These are phyloP conservation scores for Dicycla oo DNA, from an alignment of 2,888 invertebrate species.

Conservation along the genomic window DNA sequence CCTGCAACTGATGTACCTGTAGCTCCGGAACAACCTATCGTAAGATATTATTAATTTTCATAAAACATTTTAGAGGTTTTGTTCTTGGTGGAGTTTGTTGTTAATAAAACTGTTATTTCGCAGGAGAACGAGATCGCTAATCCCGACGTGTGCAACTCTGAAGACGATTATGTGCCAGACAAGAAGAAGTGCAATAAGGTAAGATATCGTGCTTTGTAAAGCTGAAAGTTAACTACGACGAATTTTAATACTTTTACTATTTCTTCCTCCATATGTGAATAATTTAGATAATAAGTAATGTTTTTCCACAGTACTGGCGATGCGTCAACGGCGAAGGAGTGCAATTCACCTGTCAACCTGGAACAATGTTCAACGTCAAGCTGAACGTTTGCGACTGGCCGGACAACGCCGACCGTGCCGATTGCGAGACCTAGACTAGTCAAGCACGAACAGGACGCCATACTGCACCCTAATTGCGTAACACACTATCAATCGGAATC, in stretches of 20 bases:
- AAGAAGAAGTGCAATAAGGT: slow-evolving; percentile 86
- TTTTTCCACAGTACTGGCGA: slow-evolving; percentile 93
- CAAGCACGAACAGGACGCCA: slow-evolving; percentile 43
- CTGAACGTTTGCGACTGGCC: slow-evolving; percentile 96
- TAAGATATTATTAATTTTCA: slow-evolving; percentile 54
- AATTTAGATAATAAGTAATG: not conserved
- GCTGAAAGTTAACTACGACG: not conserved
- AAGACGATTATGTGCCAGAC: slow-evolving; percentile 82
- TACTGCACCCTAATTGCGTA: too few species aligned
- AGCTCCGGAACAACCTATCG: slow-evolving; percentile 72
- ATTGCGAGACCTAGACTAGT: slow-evolving; percentile 83
- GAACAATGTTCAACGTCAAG: slow-evolving; percentile 93
- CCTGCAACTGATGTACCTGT: slow-evolving; percentile 64
- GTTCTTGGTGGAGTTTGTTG: not conserved
- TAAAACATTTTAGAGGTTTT: not conserved
- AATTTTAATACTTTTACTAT: not conserved
- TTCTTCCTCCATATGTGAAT: not conserved
- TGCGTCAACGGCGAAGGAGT: slow-evolving; percentile 95
- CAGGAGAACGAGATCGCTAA: slow-evolving; percentile 87
- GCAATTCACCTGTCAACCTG: slow-evolving; percentile 93
- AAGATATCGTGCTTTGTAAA: not conserved
- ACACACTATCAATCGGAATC: too few species aligned
- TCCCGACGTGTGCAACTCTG: slow-evolving; percentile 79
- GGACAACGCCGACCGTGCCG: slow-evolving; percentile 91
- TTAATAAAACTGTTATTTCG: slow-evolving; percentile 43